Base-by-base conservation (phyloP, 2,113 vertebrate genomes). In the Stigmatopora nigra region DNA sequence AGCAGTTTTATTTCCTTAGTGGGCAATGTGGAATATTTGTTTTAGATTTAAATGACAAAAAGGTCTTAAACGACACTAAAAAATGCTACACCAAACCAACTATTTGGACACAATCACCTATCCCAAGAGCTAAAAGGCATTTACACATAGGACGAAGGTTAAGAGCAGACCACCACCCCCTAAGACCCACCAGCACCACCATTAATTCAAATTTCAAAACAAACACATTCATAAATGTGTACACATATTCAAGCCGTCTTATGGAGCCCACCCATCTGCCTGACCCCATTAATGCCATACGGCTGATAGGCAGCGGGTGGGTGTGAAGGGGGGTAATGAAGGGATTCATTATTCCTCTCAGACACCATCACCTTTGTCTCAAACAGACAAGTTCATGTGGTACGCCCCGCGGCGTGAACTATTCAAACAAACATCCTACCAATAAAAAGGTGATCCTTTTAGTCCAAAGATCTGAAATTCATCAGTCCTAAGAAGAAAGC, bases 271-370 rank as follows among this genome's bases (percentile, higher is more conserved):
- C 80, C 86, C 87, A 87, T 89, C 82, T 87, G 86, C 76, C 76
- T 89, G 88, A 88, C 88, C 86, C 81, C 85, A 88, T 89, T 87
- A 84, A 75, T 64, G 72, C 65, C 82, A 82, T 86, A 78, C 63
- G 64, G 68, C 78, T 85, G 77, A 75, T 70, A 72, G 69, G 67
- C 78, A 64, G 63, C 58, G 57, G 25, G 58, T 59, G 19, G 48
- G 8, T 51, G 61, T 46, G 20, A 31, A 38, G 35, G 35, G 55
- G 63, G 59, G 14, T 8, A 13, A 17, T 31, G 36, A 64, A 49
- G 68, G 58, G 77, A 73, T 76, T 84, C 75, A 84, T 84, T 87
- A 86, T 82, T 84, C 74, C 59, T 81, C 70, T 20, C 55, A 75
- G 69, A 63, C 69, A 75, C 71, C 65, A 67, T 71, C 63, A 76